Conservation (phyloP, 2,888 invertebrate genomes). For the Ormyrus rosae region DNA sequence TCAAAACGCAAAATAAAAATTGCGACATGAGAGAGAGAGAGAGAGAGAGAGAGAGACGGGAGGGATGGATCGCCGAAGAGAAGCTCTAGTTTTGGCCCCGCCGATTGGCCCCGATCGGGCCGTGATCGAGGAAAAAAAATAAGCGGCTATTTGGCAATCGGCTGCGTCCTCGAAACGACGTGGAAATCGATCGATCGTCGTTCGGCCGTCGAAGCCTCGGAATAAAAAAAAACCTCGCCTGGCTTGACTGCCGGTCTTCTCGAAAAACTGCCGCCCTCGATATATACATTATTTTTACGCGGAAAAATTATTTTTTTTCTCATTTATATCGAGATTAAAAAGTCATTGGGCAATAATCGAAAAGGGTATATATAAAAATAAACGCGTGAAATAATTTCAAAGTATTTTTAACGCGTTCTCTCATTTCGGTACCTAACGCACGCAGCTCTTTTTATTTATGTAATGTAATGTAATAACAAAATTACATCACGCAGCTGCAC, state of each 20-base stretch:
- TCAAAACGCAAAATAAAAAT: constrained; percentile 59
- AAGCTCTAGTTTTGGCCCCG: constrained; percentile 56
- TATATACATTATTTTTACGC: not conserved
- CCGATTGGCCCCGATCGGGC: constrained; percentile 56
- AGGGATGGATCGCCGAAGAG: constrained; percentile 9
- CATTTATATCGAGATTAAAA: constrained; percentile 12
- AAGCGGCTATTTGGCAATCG: constrained; percentile 59
- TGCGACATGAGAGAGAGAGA: constrained; percentile 42
- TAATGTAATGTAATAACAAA: no score
- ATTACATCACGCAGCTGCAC: no score
- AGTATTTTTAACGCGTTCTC: no score
- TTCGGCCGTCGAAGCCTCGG: constrained; percentile 2
- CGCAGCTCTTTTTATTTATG: no score
- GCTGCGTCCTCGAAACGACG: constrained; percentile 32
- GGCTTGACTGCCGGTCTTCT: constrained; percentile 22
- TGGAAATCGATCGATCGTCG: constrained; percentile 53
- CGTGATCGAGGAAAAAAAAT: constrained; percentile 56
- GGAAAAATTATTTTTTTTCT: constrained; percentile 1
- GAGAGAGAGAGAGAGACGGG: constrained; percentile 2
- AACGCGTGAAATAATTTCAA: no score
- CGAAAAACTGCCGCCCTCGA: constrained; percentile 4
- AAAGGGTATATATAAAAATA: no score
- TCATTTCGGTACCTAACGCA: no score
- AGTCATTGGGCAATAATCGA: not conserved
- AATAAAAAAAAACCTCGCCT: constrained; percentile 15